Evolutionary conservation across 2,113 vertebrate species (phyloP), one percentile per base, ranked within the genome.

Genomic region (Rattus rattus): DNA sequence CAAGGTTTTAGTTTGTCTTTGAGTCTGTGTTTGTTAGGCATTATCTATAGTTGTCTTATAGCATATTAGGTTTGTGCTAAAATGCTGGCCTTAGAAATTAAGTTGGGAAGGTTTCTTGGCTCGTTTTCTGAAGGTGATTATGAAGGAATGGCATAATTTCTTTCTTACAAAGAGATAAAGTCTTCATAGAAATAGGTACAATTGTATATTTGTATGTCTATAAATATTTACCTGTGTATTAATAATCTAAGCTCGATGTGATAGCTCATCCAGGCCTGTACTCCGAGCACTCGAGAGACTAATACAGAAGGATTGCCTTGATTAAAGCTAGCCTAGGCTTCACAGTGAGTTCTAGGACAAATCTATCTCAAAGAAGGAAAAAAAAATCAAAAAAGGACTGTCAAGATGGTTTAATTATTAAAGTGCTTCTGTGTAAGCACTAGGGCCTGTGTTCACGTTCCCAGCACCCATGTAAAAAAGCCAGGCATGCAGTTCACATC

Each of bases 51-150:
- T 85, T 73, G 63, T 61, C 59, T 61, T 56, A 3, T 91, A 36
- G 61, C 24, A 30, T 28, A 59, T 96, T 93, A 92, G 13, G 47
- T 67, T 92, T 76, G 36, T 90, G 30, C 88, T 67, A 13, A 36
- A 75, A 13, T 87, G 4, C 59, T 81, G 73, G 7, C 56, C 43
- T 80, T 49, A 24, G 67, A 90, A 92, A 59, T 95, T 65, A 67
- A 88, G 9, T 91, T 69, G 39, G 47, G 19, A 7, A 52, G 30
- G 94, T 83, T 26, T 69, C 16, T 73, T 73, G 88, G 81, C 65
- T 70, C 80, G 26, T 87, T 96, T 87, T 76, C 56, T 90, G n/a
- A 90, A 76, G 90, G 33, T 73, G 63, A 93, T 61, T 63, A 5
- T 72, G 24, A 86, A 33, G 61, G 22, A 88, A 59, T 67, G 47